A percentile compares a stretch with the other conserved stretches of the same genome.
These are phyloP conservation scores for Atractosteus spatula DNA, from an alignment of 2,113 vertebrate genomes.

Conservation along the genomic window DNA sequence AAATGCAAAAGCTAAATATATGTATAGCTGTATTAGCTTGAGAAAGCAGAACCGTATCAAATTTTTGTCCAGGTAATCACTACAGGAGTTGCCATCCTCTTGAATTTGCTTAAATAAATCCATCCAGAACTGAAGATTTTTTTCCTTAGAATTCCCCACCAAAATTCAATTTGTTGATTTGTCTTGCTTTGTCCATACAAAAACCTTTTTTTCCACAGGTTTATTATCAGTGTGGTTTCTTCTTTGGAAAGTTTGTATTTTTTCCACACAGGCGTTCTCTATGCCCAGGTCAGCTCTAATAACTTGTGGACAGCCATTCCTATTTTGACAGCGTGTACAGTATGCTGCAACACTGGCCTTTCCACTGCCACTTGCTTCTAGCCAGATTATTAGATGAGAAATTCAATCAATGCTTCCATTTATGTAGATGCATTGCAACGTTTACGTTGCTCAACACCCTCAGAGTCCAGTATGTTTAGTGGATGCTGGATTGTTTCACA, in stretches of 20 bases:
- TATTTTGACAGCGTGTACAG: not conserved
- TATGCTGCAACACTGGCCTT: not conserved
- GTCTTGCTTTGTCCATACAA: not conserved
- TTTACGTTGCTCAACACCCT: not conserved
- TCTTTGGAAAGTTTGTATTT: not conserved
- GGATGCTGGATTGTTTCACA: not conserved
- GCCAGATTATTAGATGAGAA: not conserved
- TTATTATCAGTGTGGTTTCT: not conserved
- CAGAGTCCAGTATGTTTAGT: not conserved
- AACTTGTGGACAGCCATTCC: not conserved
- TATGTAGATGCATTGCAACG: not conserved
- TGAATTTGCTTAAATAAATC: constrained; percentile 3
- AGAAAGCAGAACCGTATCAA: no score
- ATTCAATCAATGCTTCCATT: not conserved
- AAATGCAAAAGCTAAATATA: no score
- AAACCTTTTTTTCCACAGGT: not conserved
- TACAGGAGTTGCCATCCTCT: not conserved
- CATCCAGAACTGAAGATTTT: constrained; percentile 4
- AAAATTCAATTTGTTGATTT: not conserved
- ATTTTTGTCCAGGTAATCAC: no score
- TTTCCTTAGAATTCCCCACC: not conserved
- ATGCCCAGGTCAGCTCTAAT: not conserved
- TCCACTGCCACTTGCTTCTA: not conserved
- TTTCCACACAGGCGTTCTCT: not conserved
- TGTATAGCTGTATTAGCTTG: no score